phyloP scores from a whole-genome alignment of 1,140 invertebrate species.

The Dermatophagoides farinae region DNA sequence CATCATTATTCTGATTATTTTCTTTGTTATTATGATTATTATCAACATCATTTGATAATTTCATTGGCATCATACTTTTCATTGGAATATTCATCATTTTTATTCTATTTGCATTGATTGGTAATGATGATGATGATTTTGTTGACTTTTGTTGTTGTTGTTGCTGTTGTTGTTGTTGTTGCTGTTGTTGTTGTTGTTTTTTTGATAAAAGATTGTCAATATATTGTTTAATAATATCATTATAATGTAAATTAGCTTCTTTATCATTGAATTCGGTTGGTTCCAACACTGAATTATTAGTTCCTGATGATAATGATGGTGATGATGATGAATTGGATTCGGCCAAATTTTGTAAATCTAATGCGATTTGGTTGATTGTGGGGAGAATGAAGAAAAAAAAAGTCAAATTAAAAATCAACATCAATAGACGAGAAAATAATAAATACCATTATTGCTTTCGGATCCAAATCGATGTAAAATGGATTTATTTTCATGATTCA shows the following conservation, averaged over 20 bases:
- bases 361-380: too few relatives aligned
- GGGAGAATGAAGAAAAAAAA: background rate
- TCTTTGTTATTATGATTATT: background rate
- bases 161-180: background rate
- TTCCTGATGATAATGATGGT: too few relatives aligned
- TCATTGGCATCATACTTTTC: background rate
- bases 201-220: background rate
- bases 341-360: too few relatives aligned
- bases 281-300: background rate
- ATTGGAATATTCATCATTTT: constrained; percentile 3
- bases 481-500: background rate
- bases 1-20: background rate
- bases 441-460: background rate
- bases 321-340: too few relatives aligned
- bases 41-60: background rate
- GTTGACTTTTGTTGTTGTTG: background rate
- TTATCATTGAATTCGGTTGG: background rate
- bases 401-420: background rate
- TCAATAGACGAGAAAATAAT: background rate
- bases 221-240: constrained; percentile 3
- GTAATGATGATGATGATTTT: background rate
- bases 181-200: background rate
- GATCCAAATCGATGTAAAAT: background rate
- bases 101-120: background rate
- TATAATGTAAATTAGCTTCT: background rate